These are phyloP conservation scores for Sarcophaga variegata DNA, from an alignment of 2,888 invertebrate genomes.

Conservation along the genomic window DNA sequence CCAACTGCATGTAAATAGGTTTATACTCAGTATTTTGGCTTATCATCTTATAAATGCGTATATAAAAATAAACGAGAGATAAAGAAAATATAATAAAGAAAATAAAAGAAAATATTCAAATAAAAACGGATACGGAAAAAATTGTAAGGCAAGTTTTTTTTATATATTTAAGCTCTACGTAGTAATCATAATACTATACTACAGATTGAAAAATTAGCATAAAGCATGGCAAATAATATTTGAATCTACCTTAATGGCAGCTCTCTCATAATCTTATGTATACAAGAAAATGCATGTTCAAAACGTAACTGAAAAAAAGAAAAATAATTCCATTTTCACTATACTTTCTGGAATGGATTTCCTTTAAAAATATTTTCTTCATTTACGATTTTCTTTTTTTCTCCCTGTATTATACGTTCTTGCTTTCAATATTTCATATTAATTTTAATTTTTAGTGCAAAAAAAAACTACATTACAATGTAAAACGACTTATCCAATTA, in stretches of 20 bases:
- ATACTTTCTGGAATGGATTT: neutral
- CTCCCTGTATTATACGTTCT: neutral
- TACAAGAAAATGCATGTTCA: constrained; percentile 2
- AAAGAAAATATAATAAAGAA: neutral
- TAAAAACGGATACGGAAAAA: neutral
- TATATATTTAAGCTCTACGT: constrained; percentile 6
- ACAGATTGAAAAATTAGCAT: constrained; percentile 1
- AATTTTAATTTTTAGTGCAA: neutral
- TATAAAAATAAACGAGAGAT: neutral
- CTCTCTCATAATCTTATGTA: constrained; percentile 42
- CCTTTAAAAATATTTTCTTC: constrained; percentile 16
- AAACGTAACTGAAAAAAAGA: neutral
- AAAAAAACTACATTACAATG: neutral
- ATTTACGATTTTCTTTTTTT: neutral
- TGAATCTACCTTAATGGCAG: constrained; percentile 52
- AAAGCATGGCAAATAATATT: constrained; percentile 47
- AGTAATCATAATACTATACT: neutral
- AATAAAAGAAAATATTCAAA: neutral
- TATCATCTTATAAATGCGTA: constrained; percentile 34
- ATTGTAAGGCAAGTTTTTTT: constrained; percentile 15
- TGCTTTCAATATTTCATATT: neutral
- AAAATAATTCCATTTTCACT: neutral
- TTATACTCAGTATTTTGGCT: constrained; percentile 1
- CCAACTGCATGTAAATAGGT: neutral
- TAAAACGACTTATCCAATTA: neutral